A percentile compares a stretch with the other conserved stretches of the same genome.
These are phyloP conservation scores for Aspiorhynchus laticeps DNA, from an alignment of 2,113 vertebrate genomes.

Conservation along the genomic window DNA sequence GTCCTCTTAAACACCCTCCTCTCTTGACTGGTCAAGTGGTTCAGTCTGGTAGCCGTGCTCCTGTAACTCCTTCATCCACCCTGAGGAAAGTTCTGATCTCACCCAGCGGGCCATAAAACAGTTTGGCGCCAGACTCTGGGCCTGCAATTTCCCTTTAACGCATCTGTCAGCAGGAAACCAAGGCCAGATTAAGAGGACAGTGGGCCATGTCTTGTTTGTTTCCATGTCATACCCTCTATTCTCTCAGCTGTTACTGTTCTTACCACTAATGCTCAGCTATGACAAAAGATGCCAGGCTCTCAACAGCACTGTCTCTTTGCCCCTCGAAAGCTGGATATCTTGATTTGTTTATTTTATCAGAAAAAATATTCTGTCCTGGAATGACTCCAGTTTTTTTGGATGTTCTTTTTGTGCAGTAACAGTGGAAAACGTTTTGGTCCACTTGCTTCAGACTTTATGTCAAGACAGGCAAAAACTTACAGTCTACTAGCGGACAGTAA, in stretches of 20 bases:
- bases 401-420: not conserved
- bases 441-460: not conserved
- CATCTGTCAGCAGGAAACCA: conserved; percentile 62
- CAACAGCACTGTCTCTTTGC: not conserved
- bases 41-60: conserved; percentile 35
- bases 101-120: conserved; percentile 56
- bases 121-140: conserved; percentile 58
- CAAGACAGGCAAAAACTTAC: not conserved
- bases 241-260: conserved; percentile 46
- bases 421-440: not conserved
- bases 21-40: conserved; percentile 41
- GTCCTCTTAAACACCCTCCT: conserved; percentile 23
- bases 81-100: conserved; percentile 46
- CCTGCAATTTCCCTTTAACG: conserved; percentile 52
- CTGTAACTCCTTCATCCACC: conserved; percentile 15
- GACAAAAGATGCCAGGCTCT: conserved; percentile 30
- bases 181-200: conserved; percentile 55
- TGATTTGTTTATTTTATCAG: not conserved
- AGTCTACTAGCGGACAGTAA: not conserved
- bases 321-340: not conserved
- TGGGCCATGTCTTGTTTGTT: conserved; percentile 58
- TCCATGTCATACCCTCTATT: conserved; percentile 45
- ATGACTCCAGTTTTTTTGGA: not conserved
- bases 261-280: conserved; percentile 37
- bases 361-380: not conserved